These are phyloP conservation scores for Anolis carolinensis DNA, from an alignment of 2,113 vertebrate species.

Conservation along the genomic window DNA sequence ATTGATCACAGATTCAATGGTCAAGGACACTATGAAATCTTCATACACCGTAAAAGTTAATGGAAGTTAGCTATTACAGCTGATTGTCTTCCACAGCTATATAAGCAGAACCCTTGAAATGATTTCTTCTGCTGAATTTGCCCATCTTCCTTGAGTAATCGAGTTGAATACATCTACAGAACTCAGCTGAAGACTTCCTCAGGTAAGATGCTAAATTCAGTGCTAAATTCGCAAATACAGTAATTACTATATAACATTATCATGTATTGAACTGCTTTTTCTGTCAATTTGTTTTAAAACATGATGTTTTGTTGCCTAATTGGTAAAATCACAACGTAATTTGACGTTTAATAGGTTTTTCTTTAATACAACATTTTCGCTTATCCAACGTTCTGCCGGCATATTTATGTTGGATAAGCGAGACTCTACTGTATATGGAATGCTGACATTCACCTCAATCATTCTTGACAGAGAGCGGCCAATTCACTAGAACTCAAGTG, in stretches of 20 bases:
- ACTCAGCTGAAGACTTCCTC: constrained; percentile 34
- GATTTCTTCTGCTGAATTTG: constrained; percentile 30
- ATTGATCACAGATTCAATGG: constrained; percentile 73
- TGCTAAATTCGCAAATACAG: too few relatives aligned
- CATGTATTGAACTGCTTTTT: too few relatives aligned
- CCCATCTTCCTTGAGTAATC: constrained; percentile 31
- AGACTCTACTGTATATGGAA: too few relatives aligned
- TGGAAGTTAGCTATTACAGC: constrained; percentile 84
- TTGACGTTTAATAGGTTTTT: too few relatives aligned
- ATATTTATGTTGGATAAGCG: too few relatives aligned
- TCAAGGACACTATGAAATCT: constrained; percentile 81
- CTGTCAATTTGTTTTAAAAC: too few relatives aligned
- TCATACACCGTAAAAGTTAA: constrained; percentile 86
- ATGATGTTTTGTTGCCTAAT: too few relatives aligned
- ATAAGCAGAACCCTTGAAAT: constrained; percentile 65
- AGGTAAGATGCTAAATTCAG: constrained; percentile 77
- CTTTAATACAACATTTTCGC: too few relatives aligned
- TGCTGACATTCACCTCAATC: too few relatives aligned
- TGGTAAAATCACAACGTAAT: too few relatives aligned
- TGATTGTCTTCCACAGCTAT: constrained; percentile 55
- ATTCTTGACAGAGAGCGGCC: not conserved
- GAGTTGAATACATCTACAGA: constrained; percentile 34
- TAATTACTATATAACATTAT: too few relatives aligned
- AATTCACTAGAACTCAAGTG: not conserved
- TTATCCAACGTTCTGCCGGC: too few relatives aligned